These are phyloP conservation scores for Aleiodes testaceus DNA, from an alignment of 2,888 invertebrate species.

Conservation along the genomic window DNA sequence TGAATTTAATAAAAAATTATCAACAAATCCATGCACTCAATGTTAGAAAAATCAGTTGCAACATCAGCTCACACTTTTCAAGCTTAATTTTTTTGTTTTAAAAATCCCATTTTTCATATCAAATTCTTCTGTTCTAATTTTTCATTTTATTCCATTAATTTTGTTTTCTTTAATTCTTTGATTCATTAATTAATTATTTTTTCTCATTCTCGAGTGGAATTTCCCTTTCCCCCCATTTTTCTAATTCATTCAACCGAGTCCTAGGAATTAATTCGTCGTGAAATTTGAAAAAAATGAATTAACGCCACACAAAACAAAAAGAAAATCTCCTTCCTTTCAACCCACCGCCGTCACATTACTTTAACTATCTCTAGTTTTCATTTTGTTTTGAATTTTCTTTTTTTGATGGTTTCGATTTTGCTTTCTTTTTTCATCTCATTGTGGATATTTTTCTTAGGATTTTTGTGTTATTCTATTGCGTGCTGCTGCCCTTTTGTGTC, in stretches of 20 bases:
- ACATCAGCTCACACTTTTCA: slow-evolving; percentile 10
- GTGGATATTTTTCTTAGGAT: slow-evolving; percentile 44
- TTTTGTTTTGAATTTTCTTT: slow-evolving; percentile 37
- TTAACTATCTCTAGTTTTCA: slow-evolving; percentile 23
- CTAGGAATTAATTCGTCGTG: slow-evolving; percentile 6
- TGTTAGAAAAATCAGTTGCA: too few species aligned
- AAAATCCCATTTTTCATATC: slow-evolving; percentile 45
- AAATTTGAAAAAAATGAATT: slow-evolving; percentile 18
- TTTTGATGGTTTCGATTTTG: slow-evolving; percentile 37
- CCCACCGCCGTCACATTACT: neutral
- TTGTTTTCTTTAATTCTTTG: slow-evolving; percentile 41
- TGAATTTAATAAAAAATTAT: too few species aligned
- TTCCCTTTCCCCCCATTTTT: neutral
- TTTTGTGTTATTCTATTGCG: slow-evolving; percentile 65
- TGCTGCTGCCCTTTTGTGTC: slow-evolving; percentile 67
- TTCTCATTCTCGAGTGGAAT: slow-evolving; percentile 47
- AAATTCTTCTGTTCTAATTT: slow-evolving; percentile 41
- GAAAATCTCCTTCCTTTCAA: neutral
- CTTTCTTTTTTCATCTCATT: slow-evolving; percentile 43
- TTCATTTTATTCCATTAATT: slow-evolving; percentile 43
- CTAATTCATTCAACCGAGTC: slow-evolving; percentile 22
- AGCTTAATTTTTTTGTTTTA: slow-evolving; percentile 19
- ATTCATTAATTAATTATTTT: slow-evolving; percentile 30
- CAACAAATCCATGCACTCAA: too few species aligned
- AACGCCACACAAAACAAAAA: slow-evolving; percentile 17